phyloP scores from a whole-genome alignment of 2,888 invertebrate species.

The Creontiades dilutus region DNA sequence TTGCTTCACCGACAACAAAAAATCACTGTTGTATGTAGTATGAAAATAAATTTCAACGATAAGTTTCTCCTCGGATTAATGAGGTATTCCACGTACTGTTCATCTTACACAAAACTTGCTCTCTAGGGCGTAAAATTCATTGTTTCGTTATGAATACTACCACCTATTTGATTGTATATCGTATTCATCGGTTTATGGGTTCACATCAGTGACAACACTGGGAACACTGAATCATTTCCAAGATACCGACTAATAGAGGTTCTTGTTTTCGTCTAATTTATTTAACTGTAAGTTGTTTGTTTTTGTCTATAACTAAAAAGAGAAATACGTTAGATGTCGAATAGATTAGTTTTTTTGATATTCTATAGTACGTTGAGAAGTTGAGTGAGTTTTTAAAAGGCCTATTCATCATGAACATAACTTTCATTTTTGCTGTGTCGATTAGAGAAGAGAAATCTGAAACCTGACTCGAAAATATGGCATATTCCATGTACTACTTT shows the following conservation, averaged over 20 bases:
- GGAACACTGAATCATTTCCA: neutral
- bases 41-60: too few species aligned
- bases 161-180: neutral
- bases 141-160: neutral
- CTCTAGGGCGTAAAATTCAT: conserved; percentile 11
- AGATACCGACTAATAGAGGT: neutral
- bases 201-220: neutral
- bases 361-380: conserved; percentile 7
- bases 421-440: neutral
- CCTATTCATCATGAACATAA: conserved; percentile 14
- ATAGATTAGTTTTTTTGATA: conserved; percentile 53
- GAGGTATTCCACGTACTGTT: neutral
- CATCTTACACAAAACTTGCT: conserved; percentile 32
- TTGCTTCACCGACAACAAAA: neutral
- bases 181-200: neutral
- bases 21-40: neutral
- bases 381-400: neutral
- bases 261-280: neutral
- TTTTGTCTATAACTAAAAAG: neutral
- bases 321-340: conserved; percentile 39
- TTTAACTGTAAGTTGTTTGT: neutral
- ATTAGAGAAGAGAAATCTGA: neutral
- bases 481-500: too few species aligned
- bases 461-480: too few species aligned
- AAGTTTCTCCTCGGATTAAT: neutral